Conservation (phyloP, 2,113 vertebrate genomes). For the Conger conger region DNA sequence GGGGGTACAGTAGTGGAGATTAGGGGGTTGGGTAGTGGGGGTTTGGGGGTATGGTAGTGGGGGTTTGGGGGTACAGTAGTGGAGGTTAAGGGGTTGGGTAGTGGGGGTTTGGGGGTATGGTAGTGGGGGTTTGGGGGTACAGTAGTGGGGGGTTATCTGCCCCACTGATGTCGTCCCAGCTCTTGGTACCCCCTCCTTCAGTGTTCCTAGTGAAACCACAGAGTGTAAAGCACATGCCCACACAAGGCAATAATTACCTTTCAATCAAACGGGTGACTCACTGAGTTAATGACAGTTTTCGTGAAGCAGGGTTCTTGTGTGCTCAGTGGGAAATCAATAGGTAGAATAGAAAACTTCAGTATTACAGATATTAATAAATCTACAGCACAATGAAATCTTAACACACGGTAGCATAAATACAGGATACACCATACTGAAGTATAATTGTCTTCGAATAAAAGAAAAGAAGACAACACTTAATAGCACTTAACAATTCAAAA, state of each 20-base stretch:
- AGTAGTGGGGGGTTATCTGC: neutral
- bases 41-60: too few relatives aligned
- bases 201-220: neutral
- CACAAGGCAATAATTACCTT: constrained; percentile 9
- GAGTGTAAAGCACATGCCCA: neutral
- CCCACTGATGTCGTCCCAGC: neutral
- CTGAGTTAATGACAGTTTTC: neutral
- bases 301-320: neutral
- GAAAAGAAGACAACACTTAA: neutral
- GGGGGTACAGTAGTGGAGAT: too few relatives aligned
- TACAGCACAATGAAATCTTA: neutral
- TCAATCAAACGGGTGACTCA: constrained; percentile 9
- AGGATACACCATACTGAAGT: neutral
- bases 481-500: neutral
- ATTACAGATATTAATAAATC: neutral
- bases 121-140: neutral
- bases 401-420: neutral
- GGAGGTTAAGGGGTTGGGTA: too few relatives aligned
- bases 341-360: neutral
- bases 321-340: constrained; percentile 3
- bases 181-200: neutral
- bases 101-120: too few relatives aligned
- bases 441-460: too few relatives aligned
- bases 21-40: too few relatives aligned
- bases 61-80: too few relatives aligned